These are phyloP conservation scores for Grallaria varia DNA, from an alignment of 2,113 vertebrate genomes.

Conservation along the genomic window DNA sequence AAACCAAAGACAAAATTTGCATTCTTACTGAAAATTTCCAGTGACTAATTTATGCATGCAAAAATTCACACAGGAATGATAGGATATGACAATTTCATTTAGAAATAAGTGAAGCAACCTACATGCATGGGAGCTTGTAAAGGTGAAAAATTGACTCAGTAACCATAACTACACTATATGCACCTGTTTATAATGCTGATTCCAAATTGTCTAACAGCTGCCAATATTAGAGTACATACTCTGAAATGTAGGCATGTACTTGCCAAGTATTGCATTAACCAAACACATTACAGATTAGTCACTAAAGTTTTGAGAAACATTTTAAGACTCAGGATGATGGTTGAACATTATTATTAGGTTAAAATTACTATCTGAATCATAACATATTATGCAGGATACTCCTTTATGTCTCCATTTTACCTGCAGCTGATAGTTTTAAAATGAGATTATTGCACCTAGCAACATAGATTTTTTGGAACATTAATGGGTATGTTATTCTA, in stretches of 20 bases:
- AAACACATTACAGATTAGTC: background rate
- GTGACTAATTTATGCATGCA: background rate
- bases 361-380: background rate
- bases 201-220: background rate
- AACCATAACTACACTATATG: background rate
- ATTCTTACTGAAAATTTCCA: background rate
- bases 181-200: background rate
- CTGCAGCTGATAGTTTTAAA: background rate
- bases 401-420: background rate
- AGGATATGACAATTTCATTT: background rate
- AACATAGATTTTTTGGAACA: background rate
- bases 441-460: background rate
- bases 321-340: background rate
- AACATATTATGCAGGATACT: accelerated
- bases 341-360: background rate
- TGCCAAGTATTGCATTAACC: background rate
- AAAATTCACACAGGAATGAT: background rate
- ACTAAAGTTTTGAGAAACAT: background rate
- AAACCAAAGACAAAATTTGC: background rate
- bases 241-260: background rate
- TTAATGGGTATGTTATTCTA: background rate
- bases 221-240: background rate
- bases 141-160: background rate
- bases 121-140: background rate
- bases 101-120: background rate